Conservation (phyloP, 2,888 invertebrate species). For the Drosophila crucigera region DNA sequence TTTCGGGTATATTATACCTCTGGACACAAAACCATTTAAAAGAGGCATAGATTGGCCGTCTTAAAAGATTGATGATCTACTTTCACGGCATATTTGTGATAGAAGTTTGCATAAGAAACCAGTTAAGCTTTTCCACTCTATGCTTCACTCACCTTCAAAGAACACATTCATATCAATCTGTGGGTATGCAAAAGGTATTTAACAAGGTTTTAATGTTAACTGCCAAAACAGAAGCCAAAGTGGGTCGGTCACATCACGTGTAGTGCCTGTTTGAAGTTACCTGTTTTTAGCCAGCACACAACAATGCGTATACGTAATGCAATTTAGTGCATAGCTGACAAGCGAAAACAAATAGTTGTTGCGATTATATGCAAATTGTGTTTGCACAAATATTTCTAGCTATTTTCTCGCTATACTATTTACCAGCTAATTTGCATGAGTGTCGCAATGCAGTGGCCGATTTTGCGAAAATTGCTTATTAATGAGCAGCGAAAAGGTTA, state of each 20-base stretch:
- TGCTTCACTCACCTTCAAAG: no score
- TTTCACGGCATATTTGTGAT: not conserved
- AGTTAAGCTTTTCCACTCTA: not conserved
- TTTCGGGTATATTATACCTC: not conserved
- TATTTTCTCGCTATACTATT: conserved; percentile 23
- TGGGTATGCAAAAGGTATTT: not conserved
- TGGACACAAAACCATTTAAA: not conserved
- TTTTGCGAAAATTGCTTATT: conserved; percentile 44
- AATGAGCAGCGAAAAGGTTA: conserved; percentile 38
- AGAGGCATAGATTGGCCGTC: not conserved
- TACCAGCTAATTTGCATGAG: conserved; percentile 63
- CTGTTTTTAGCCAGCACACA: not conserved
- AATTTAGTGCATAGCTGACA: conserved; percentile 38
- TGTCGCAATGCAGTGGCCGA: conserved; percentile 51
- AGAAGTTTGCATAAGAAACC: not conserved
- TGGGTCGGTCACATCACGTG: conserved; percentile 28
- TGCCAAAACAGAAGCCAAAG: conserved; percentile 8
- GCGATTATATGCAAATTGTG: conserved; percentile 50
- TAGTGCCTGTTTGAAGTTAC: conserved; percentile 11
- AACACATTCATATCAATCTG: not conserved
- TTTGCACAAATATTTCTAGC: conserved; percentile 43
- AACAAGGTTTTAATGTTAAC: not conserved
- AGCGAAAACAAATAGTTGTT: conserved; percentile 39
- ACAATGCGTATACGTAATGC: conserved; percentile 50
- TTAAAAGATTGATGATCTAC: not conserved